Percentiles rank a stretch among this genome's conserved stretches.
phyloP scores from a whole-genome alignment of 2,113 vertebrate genomes.

The Ammodytes marinus region DNA sequence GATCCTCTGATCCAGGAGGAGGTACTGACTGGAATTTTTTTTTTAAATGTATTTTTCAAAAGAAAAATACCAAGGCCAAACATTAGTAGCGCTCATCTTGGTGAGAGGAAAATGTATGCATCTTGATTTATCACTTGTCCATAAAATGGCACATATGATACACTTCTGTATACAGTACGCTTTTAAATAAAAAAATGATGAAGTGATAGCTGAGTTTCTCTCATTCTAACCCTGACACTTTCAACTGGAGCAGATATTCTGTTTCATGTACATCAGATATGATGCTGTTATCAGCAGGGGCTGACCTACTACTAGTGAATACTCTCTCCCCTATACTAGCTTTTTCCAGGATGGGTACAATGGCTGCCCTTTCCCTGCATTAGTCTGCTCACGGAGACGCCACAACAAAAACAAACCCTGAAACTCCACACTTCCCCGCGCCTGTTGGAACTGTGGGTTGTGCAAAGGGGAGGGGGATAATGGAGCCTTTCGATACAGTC shows the following conservation, averaged over 20 bases:
- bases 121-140: background rate
- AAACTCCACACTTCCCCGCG: conserved; percentile 58
- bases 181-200: conserved; percentile 57
- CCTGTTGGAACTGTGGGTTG: conserved; percentile 55
- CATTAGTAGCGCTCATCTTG: background rate
- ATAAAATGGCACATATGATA: conserved; percentile 12
- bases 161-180: conserved; percentile 1
- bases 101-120: background rate
- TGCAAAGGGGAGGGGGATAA: conserved; percentile 50
- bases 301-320: conserved; percentile 55
- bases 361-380: conserved; percentile 63
- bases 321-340: conserved; percentile 54
- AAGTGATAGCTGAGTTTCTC: conserved; percentile 47
- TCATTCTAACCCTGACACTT: conserved; percentile 50
- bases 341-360: conserved; percentile 56
- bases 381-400: conserved; percentile 66
- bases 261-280: conserved; percentile 75
- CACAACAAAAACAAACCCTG: conserved; percentile 70
- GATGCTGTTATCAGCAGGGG: conserved; percentile 59
- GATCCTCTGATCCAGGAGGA: conserved; percentile 48
- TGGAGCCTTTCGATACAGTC: conserved; percentile 75
- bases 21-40: conserved; percentile 30
- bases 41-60: conserved; percentile 2
- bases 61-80: conserved; percentile 12
- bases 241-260: conserved; percentile 66